Evolutionary conservation across 2,113 vertebrate species (phyloP).

Genomic region (Podarcis muralis): DNA sequence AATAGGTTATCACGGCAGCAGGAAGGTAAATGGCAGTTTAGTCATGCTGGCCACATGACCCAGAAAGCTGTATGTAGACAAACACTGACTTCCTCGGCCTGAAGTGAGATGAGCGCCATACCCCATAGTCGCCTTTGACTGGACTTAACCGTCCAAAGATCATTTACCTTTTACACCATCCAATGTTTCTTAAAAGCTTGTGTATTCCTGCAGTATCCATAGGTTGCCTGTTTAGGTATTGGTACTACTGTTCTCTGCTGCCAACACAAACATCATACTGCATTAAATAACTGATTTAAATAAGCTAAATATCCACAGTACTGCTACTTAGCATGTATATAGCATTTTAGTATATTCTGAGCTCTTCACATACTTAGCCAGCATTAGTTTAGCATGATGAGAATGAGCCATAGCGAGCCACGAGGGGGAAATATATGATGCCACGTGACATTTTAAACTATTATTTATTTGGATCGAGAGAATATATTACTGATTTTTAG

Average conservation of each 20-base stretch:
- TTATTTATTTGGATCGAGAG: background rate
- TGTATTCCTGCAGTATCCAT: no score
- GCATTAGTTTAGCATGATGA: no score
- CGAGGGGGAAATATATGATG: conserved; percentile 7
- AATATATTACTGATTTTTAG: background rate
- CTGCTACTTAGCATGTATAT: background rate
- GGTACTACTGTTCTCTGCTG: background rate
- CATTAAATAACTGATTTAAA: background rate
- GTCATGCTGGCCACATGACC: no score
- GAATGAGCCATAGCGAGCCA: background rate
- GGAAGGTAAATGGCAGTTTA: no score
- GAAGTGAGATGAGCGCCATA: no score
- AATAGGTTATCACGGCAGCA: no score
- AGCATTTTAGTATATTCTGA: background rate
- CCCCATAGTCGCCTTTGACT: no score
- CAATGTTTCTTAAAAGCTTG: background rate
- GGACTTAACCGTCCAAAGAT: no score
- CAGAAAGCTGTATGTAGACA: no score
- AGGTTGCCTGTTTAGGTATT: background rate
- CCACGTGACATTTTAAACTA: background rate
- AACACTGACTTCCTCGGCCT: no score
- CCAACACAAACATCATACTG: background rate
- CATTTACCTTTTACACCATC: no score
- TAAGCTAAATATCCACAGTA: background rate
- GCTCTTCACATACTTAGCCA: background rate